These are phyloP conservation scores for Azemiops feae DNA, from an alignment of 2,113 vertebrate species.

Conservation along the genomic window DNA sequence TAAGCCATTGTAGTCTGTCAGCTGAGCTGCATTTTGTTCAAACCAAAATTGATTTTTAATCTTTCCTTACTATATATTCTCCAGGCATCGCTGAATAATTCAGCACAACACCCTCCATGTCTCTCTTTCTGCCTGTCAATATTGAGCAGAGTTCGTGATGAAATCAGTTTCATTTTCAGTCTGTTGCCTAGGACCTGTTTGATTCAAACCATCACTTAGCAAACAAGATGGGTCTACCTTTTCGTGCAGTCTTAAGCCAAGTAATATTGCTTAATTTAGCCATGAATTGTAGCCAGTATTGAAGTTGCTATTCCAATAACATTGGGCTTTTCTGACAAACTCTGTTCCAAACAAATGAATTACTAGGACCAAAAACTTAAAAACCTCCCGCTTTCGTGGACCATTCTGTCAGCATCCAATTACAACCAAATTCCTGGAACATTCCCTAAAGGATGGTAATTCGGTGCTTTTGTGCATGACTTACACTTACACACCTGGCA, in stretches of 20 bases:
- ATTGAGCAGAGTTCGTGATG: background rate
- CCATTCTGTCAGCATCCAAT: background rate
- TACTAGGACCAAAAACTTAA: background rate
- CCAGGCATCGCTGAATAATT: background rate
- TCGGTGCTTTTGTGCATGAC: background rate
- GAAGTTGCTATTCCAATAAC: background rate
- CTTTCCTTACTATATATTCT: background rate
- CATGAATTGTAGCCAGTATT: background rate
- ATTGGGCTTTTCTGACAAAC: background rate
- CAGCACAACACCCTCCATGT: background rate
- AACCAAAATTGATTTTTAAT: background rate
- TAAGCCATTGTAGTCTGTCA: background rate
- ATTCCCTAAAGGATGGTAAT: background rate
- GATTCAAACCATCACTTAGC: background rate
- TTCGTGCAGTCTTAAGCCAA: background rate
- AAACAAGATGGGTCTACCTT: background rate
- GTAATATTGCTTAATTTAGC: background rate
- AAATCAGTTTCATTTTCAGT: background rate
- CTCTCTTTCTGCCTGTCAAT: background rate
- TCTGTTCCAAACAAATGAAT: background rate
- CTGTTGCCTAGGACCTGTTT: background rate
- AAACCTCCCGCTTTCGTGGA: background rate
- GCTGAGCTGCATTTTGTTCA: background rate
- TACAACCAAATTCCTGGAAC: background rate
- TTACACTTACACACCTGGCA: background rate